These are phyloP conservation scores for Drosophila suzukii DNA, from an alignment of 1,140 invertebrate species.

Conservation along the genomic window DNA sequence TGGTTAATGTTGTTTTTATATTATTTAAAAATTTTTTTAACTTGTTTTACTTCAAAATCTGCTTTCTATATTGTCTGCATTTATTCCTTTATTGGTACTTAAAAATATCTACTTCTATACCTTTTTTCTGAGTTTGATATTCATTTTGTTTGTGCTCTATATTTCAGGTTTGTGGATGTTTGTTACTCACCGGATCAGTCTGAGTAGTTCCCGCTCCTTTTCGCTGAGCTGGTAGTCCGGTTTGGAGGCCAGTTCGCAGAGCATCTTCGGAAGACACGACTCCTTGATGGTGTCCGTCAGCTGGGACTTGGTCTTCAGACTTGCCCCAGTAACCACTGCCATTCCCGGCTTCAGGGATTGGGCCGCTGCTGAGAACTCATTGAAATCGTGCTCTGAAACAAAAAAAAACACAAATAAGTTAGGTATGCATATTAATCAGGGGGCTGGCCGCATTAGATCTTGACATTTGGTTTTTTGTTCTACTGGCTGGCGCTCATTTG, in stretches of 20 bases:
- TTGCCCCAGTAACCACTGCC: slow-evolving; percentile 49
- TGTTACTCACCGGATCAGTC: slow-evolving; percentile 88
- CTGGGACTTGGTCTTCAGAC: slow-evolving; percentile 70
- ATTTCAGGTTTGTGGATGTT: background rate
- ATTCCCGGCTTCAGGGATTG: slow-evolving; percentile 62
- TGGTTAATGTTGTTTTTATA: too few relatives aligned
- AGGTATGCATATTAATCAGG: slow-evolving; percentile 20
- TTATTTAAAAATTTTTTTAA: too few relatives aligned
- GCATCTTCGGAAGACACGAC: slow-evolving; percentile 90
- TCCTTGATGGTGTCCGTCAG: slow-evolving; percentile 82
- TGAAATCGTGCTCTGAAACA: slow-evolving; percentile 72
- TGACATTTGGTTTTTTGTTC: slow-evolving; percentile 21
- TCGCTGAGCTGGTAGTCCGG: slow-evolving; percentile 88
- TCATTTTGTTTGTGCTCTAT: background rate
- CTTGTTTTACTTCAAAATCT: background rate
- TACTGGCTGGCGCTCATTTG: slow-evolving; percentile 31
- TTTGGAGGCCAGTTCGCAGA: slow-evolving; percentile 90
- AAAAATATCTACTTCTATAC: too few relatives aligned
- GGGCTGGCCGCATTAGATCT: slow-evolving; percentile 1
- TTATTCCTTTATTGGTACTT: too few relatives aligned
- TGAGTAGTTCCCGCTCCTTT: slow-evolving; percentile 89
- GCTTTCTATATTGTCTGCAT: background rate
- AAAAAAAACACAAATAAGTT: background rate
- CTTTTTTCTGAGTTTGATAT: background rate
- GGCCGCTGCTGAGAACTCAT: slow-evolving; percentile 71